Percentiles rank a stretch among this genome's conserved stretches.
These are phyloP conservation scores for Zaprionus ornatus DNA, from an alignment of 1,140 invertebrate genomes.

Conservation along the genomic window DNA sequence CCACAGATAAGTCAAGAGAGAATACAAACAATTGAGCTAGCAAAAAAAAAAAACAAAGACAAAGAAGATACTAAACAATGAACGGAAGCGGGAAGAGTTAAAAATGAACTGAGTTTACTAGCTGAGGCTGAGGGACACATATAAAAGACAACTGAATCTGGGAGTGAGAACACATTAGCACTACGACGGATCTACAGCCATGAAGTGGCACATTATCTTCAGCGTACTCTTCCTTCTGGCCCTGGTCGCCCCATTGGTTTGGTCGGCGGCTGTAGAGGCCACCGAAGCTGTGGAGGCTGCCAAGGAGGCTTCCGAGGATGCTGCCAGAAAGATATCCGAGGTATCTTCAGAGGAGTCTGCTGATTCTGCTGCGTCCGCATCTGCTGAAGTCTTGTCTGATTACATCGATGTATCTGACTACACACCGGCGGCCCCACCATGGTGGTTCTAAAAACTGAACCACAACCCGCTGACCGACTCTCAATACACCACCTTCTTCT, in stretches of 20 bases:
- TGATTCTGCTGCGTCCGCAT: not conserved
- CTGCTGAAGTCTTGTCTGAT: slow-evolving; percentile 3
- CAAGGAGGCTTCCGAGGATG: not conserved
- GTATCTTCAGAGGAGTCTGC: not conserved
- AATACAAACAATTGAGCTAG: slow-evolving; percentile 23
- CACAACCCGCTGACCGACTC: not conserved
- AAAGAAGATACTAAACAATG: not conserved
- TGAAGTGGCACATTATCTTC: slow-evolving; percentile 39
- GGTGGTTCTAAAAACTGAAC: slow-evolving; percentile 19
- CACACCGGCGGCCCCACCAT: not conserved
- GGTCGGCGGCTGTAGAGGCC: slow-evolving; percentile 5
- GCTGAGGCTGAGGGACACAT: not conserved
- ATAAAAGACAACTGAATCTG: slow-evolving; percentile 24
- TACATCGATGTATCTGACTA: slow-evolving; percentile 29
- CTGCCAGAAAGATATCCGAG: not conserved
- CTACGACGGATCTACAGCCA: slow-evolving; percentile 1
- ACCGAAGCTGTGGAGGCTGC: not conserved
- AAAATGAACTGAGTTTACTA: not conserved
- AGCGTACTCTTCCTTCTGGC: slow-evolving; percentile 18
- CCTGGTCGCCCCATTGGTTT: slow-evolving; percentile 17
- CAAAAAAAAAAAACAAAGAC: slow-evolving; percentile 17
- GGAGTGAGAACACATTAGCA: slow-evolving; percentile 7
- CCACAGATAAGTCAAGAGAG: slow-evolving; percentile 22
- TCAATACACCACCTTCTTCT: not conserved
- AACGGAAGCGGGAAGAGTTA: not conserved